Evolutionary conservation across 2,113 vertebrate genomes (phyloP).

Genomic region (pig (Sus scrofa)): DNA sequence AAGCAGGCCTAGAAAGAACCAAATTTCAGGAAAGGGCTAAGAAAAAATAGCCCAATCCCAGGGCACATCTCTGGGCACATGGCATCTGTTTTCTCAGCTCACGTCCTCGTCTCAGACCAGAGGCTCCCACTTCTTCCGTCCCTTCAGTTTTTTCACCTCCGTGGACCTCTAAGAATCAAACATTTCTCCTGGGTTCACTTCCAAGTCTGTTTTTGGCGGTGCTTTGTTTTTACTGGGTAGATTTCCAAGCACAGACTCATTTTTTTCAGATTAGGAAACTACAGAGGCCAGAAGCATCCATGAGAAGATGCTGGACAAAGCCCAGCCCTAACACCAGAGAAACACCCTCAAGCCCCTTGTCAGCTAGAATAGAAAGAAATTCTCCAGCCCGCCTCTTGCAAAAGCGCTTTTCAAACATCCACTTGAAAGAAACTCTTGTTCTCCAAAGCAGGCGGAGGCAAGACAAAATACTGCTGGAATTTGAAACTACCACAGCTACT

Average conservation of each 20-base stretch:
- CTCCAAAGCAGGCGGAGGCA: background rate
- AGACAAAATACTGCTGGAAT: background rate
- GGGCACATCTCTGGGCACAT: background rate
- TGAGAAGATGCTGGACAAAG: background rate
- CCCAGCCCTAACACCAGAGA: background rate
- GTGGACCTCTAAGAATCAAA: background rate
- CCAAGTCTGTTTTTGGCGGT: background rate
- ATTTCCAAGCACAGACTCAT: background rate
- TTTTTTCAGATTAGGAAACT: background rate
- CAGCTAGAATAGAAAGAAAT: background rate
- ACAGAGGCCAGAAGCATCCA: background rate
- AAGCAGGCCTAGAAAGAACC: background rate
- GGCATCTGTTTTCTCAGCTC: background rate
- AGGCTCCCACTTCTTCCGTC: background rate
- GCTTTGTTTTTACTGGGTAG: background rate
- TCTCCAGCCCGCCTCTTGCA: too few species aligned
- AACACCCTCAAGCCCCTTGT: background rate
- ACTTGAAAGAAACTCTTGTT: background rate
- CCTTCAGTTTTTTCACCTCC: background rate
- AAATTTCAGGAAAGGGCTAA: background rate
- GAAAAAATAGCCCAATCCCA: background rate
- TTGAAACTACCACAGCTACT: background rate
- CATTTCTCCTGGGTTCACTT: background rate
- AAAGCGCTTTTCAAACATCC: background rate
- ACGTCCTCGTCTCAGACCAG: background rate